phyloP scores from a whole-genome alignment of 2,797 vertebrate genomes.

The Ara ararauna region DNA sequence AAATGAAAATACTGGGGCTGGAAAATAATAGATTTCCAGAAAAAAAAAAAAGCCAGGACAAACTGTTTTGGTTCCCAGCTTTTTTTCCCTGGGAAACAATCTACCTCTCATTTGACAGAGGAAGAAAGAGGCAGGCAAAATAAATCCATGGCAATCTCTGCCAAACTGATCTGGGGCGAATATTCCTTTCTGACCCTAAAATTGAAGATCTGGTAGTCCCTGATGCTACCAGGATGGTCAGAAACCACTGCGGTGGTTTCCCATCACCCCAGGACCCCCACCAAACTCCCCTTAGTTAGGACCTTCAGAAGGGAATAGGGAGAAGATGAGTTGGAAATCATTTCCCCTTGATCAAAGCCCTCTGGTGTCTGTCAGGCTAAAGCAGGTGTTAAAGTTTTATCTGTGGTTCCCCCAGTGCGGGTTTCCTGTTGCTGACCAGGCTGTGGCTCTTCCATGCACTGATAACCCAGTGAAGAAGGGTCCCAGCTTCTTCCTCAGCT shows the following conservation, averaged over 20 bases:
- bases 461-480: neutral
- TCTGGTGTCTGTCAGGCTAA: neutral
- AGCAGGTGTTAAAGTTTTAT: neutral
- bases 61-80: neutral
- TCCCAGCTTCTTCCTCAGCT: neutral
- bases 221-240: neutral
- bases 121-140: neutral
- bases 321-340: neutral
- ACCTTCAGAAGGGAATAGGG: rapidly evolving
- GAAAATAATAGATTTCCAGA: neutral
- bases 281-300: neutral
- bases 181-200: neutral
- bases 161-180: neutral
- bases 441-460: neutral
- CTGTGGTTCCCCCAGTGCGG: neutral
- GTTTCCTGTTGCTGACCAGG: neutral
- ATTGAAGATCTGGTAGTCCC: neutral
- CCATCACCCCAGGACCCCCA: neutral
- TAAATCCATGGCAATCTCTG: neutral
- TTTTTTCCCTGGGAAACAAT: neutral
- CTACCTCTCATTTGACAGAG: neutral
- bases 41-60: neutral
- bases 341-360: neutral
- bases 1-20: neutral
- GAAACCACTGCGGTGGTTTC: neutral